phyloP scores from a whole-genome alignment of 1,140 invertebrate species.

The Caenorhabditis remanei region DNA sequence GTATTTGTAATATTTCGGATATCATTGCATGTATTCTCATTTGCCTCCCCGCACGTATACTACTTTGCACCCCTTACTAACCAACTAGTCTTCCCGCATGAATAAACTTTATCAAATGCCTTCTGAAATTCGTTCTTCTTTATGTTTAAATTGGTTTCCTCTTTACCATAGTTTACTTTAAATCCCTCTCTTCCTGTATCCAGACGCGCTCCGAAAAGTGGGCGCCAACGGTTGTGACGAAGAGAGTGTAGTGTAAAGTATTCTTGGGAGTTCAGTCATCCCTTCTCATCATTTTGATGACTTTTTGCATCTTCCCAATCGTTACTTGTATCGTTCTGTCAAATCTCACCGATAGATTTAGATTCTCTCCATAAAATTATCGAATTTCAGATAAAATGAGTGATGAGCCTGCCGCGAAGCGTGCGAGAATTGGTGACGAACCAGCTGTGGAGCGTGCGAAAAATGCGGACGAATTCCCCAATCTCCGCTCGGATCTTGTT shows the following conservation, averaged over 20 bases:
- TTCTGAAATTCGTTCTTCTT: neutral
- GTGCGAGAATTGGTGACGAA: neutral
- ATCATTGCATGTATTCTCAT: conserved; percentile 30
- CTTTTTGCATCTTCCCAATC: too few relatives aligned
- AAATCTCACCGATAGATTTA: neutral
- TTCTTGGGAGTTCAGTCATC: too few relatives aligned
- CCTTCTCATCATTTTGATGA: too few relatives aligned
- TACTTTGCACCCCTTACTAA: neutral
- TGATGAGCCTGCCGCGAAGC: too few relatives aligned
- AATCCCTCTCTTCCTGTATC: too few relatives aligned
- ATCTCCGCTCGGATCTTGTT: conserved; percentile 6
- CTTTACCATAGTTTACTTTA: too few relatives aligned
- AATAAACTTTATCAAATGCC: conserved; percentile 25
- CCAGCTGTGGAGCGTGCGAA: conserved; percentile 8
- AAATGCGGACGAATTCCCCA: conserved; percentile 2
- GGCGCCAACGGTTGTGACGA: too few relatives aligned
- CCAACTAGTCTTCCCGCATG: neutral
- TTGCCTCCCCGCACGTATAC: neutral
- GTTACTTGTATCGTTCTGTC: neutral
- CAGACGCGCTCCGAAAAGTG: too few relatives aligned
- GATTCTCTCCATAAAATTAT: neutral
- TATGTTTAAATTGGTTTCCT: neutral
- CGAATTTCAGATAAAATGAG: neutral
- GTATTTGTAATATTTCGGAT: conserved; percentile 41
- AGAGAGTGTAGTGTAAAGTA: too few relatives aligned